These are phyloP conservation scores for Ganaspis brasiliensis DNA, from an alignment of 2,888 invertebrate species.

Conservation along the genomic window DNA sequence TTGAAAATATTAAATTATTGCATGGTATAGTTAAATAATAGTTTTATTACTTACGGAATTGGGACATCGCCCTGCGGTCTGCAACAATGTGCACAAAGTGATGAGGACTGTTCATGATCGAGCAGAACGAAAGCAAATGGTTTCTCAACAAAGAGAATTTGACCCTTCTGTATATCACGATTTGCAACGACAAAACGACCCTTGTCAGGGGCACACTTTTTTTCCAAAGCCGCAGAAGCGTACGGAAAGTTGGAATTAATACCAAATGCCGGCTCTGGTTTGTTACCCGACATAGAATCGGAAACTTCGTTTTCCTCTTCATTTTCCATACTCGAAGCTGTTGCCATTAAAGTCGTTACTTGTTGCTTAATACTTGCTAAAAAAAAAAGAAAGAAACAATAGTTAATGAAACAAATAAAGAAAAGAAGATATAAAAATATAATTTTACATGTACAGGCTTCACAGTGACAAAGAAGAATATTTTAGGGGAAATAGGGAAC, in stretches of 20 bases:
- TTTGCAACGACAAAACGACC: slow-evolving; percentile 87
- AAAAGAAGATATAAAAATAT: neutral
- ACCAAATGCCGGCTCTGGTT: slow-evolving; percentile 81
- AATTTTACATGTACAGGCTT: too few species aligned
- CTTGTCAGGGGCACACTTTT: slow-evolving; percentile 82
- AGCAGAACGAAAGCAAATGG: slow-evolving; percentile 90
- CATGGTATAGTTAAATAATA: slow-evolving; percentile 41
- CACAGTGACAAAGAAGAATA: too few species aligned
- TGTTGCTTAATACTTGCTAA: neutral
- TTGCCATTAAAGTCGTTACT: slow-evolving; percentile 44
- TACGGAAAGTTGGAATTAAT: slow-evolving; percentile 82
- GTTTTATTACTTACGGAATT: slow-evolving; percentile 84
- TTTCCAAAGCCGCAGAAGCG: slow-evolving; percentile 83
- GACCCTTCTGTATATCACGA: slow-evolving; percentile 84
- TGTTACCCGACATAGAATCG: slow-evolving; percentile 21
- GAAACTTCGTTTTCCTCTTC: slow-evolving; percentile 41
- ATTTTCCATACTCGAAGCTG: slow-evolving; percentile 41
- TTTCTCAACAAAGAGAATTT: slow-evolving; percentile 90
- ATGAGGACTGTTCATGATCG: slow-evolving; percentile 81
- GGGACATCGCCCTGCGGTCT: slow-evolving; percentile 81
- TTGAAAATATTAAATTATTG: slow-evolving; percentile 43
- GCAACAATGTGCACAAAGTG: slow-evolving; percentile 89
- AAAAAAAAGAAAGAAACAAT: neutral
- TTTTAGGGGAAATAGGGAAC: too few species aligned
- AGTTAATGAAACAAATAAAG: too few species aligned